Conservation (phyloP, 1,140 invertebrate genomes). For the Ephestia elutella region DNA sequence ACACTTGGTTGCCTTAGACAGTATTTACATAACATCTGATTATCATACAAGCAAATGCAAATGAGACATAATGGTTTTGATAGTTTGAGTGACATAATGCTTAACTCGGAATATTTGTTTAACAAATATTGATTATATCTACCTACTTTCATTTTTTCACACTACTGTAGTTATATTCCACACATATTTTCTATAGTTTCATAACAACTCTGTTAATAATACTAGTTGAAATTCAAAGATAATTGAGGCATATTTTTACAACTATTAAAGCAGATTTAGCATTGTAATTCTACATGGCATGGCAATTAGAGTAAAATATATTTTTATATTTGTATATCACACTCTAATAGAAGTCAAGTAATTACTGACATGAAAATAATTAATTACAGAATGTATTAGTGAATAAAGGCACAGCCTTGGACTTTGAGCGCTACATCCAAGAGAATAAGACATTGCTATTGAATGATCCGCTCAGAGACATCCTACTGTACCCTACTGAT, state of each 20-base stretch:
- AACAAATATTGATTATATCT: neutral
- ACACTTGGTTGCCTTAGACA: neutral
- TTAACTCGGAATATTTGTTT: neutral
- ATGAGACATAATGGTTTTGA: neutral
- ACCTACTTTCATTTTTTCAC: neutral
- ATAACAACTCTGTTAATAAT: no score
- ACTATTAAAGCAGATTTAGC: no score
- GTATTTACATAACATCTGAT: conserved; percentile 5
- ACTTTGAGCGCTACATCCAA: conserved; percentile 91
- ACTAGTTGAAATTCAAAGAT: no score
- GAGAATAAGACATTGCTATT: conserved; percentile 93
- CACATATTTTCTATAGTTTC: no score
- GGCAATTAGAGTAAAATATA: neutral
- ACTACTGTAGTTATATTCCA: no score
- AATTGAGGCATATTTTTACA: no score
- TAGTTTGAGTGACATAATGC: neutral
- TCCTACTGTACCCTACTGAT: conserved; percentile 91
- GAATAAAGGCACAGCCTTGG: conserved; percentile 77
- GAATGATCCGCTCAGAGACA: conserved; percentile 93
- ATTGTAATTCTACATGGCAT: no score
- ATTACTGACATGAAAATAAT: conserved; percentile 2
- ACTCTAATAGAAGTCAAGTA: no score
- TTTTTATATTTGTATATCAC: neutral
- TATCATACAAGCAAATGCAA: neutral
- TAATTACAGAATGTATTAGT: conserved; percentile 58